Base-by-base conservation (phyloP, 1,140 invertebrate genomes). In the Microplitis mediator region DNA sequence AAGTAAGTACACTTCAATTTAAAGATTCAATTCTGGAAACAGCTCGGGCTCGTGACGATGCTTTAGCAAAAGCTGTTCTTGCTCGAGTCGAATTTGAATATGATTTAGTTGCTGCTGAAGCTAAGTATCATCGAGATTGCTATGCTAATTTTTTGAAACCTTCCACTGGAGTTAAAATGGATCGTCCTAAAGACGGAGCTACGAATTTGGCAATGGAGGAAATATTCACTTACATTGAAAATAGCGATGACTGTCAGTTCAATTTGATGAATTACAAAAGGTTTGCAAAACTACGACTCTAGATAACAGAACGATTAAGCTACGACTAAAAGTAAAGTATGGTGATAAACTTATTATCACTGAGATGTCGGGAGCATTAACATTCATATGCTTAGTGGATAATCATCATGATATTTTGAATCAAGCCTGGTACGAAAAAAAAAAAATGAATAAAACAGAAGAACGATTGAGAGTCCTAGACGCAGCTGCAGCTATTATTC, bases 41-140 rank as follows among this genome's bases (percentile, higher is more conserved):
- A 80, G 80, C 80, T 78, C 68, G 54, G 72, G 52, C 50, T 77
- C 79, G 77, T 78, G 63, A 54, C 56, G 78, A 82, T 81, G 76
- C 39, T 73, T 13, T 74, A 73, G 75, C 77, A 82, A 77, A 80
- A 77, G 70, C 77, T 76, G 74, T 82, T 77, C 8, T 77, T 77
- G 65, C 74, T 65, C 75, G 79, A 64, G 56, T 80, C 39, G 66
- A 76, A 56, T 81, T 73, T 74, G 76, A 80, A 77, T 74, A 71
- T 77, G 78, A 82, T 80, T 82, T 83, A 79, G 74, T 83, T 75
- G 80, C 80, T 80, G 72, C 77, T 76, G 77, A 81, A 74, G 79
- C 80, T 73, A 81, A 78, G 60, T 83, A 83, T 76, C 81, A 82
- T 77, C 6, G 64, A 13, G 72, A 77, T 75, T 84, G 80, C 69